Base-by-base conservation (phyloP, 2,797 vertebrate genomes). In the Tokudaia tokunoshimensis region DNA sequence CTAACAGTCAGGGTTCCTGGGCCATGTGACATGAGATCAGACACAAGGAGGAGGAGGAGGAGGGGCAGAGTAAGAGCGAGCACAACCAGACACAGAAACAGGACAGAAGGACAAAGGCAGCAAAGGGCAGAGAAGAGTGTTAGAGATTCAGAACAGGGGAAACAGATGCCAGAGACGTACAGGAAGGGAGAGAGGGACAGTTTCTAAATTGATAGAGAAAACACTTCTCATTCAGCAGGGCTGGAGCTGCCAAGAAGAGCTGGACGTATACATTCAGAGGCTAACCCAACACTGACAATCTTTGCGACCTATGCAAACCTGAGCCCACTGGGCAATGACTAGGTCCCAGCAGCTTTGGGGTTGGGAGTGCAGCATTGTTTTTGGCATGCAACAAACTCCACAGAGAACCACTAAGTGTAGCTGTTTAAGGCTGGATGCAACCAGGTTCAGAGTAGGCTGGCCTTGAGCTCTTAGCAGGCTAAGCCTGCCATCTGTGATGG, bases 231-330 rank as follows among this genome's bases (percentile, higher is more conserved):
- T 2, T 14, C 8, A 31, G 70, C 41, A 63, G 19, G 29, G 41
- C 31, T 15, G 44, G 26, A 41, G 50, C 29, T 70, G 7, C 8
- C 0, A 0, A 41, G 83, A 3, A 74, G 14, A 82, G 10, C 26
- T 12, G 34, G 19, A 41, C 2, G 22, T 19, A 61, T 24, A 57
- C 59, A 61, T 50, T 75, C 31, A 72, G 37, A 92, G 31, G 61
- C n/a, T 65, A 55, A 31, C 4, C 0, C n/a, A 67, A 50, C n/a
- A 79, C 0, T 37, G 22, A 87, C 1, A 0, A 44, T 81, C 72
- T 92, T 20, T 8, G 63, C 31, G 84, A 89, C 44, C 26, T 4
- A 20, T 86, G 50, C 50, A 89, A 75, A 61, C 17, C 82, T 0
- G 3, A 67, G 34, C 2, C 50, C 7, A 3, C 2, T 67, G 59